phyloP scores from a whole-genome alignment of 2,797 vertebrate genomes.

The Scolopax bukidnonensis region DNA sequence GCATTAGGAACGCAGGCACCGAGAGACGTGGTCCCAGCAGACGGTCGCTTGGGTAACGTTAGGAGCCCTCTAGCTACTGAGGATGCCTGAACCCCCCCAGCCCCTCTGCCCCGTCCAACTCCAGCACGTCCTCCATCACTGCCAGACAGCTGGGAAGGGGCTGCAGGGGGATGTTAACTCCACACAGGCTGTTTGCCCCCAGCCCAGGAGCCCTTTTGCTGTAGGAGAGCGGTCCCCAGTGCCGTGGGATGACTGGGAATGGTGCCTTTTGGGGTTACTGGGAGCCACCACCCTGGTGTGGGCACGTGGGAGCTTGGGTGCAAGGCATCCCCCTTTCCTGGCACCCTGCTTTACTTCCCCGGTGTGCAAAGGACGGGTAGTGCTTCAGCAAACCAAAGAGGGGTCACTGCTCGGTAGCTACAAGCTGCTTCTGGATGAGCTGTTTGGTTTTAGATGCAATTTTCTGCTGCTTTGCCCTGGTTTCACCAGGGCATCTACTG shows the following conservation, averaged over 20 bases:
- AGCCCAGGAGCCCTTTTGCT: neutral
- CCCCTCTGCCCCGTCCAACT: neutral
- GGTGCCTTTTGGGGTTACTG: neutral
- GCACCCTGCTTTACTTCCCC: neutral
- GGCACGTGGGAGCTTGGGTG: rapidly evolving
- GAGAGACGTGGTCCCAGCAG: neutral
- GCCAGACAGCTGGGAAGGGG: neutral
- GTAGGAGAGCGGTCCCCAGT: rapidly evolving
- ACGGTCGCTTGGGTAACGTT: rapidly evolving
- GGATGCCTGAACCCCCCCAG: neutral
- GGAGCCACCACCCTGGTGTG: neutral
- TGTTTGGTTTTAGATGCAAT: neutral
- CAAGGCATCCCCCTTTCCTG: rapidly evolving
- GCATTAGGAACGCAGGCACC: neutral
- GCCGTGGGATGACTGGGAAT: rapidly evolving
- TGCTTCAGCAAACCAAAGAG: neutral
- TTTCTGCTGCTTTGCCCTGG: neutral
- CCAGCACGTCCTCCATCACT: neutral
- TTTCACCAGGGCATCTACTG: neutral
- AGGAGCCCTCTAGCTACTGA: neutral
- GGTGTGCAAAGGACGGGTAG: rapidly evolving
- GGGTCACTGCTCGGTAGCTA: rapidly evolving
- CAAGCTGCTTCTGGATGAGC: neutral
- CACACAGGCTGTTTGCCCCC: neutral
- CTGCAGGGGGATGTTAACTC: neutral